Percentiles rank a stretch among this genome's conserved stretches.
Conservation (phyloP, 2,113 vertebrate species). For the Platycercus adscitus region DNA sequence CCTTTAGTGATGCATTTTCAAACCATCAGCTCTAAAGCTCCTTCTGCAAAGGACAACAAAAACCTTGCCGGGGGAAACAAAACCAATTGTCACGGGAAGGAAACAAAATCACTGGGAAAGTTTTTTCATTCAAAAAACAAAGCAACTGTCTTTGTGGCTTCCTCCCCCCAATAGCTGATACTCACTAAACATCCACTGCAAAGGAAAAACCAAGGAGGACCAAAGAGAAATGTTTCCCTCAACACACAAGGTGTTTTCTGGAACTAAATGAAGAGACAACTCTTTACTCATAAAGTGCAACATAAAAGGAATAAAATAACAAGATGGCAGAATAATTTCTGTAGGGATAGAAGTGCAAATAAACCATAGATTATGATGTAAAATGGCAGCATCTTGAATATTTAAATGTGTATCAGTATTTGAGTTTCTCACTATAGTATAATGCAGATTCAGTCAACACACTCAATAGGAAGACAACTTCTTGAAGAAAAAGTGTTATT, state of each 20-base stretch:
- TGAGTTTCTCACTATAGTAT: neutral
- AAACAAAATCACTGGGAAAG: neutral
- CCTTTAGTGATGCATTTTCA: neutral
- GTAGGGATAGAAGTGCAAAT: neutral
- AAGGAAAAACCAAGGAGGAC: neutral
- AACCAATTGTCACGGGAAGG: neutral
- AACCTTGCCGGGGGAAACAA: neutral
- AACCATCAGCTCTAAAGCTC: neutral
- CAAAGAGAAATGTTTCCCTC: neutral
- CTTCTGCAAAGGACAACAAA: neutral
- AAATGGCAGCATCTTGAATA: neutral
- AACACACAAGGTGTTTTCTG: neutral
- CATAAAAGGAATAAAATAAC: neutral
- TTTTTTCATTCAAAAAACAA: neutral
- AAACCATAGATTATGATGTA: neutral
- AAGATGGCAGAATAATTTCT: neutral
- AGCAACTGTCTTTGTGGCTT: neutral
- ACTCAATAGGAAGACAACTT: neutral
- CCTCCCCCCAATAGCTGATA: neutral
- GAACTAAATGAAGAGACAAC: neutral
- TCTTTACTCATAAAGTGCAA: neutral
- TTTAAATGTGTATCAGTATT: neutral
- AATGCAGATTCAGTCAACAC: rapidly evolving
- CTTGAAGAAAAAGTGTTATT: neutral
- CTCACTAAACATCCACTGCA: neutral